Base-by-base conservation (phyloP, 1,140 invertebrate genomes). In the Eufriesea mexicana region DNA sequence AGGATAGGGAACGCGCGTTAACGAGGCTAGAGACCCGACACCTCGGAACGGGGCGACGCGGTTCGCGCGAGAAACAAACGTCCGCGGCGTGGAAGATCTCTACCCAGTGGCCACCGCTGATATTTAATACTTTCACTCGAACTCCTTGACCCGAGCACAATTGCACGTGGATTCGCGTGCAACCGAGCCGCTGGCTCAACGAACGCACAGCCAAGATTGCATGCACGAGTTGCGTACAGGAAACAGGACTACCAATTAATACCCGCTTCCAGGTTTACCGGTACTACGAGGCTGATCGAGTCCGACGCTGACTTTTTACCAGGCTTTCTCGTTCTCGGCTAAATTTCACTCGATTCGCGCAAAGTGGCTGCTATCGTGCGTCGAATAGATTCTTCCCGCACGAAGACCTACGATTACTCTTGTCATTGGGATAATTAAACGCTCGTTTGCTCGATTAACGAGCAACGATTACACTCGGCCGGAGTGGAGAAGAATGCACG, bases 81-180 rank as follows among this genome's bases (percentile, higher is more conserved):
- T 75, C 66, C 66, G 70, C 45, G 62, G 68, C n/a, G 67, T 79
- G 76, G 75, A 88, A 84, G 82, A 89, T 84, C 80, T 84, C 76
- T 66, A 64, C 84, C 70, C n/a, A n/a, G 84, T 79, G 83, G 84
- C 83, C 64, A 62, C 61, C 85, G 86, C 83, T 92, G 91, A 92
- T 92, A 92, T 92, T 92, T 92, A 89, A 91, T 93, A 93, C 91
- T 93, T 93, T 93, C 92, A 93, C 92, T 92, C 91, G 90, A 93
- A 92, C 92, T 92, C 91, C 92, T 93, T 93, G 91, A 93, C 91
- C 91, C 76, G 90, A 76, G 85, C 79, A 88, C 89, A 91, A 90
- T 90, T 85, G 89, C 89, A 87, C 79, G 84, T 62, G 83, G 83
- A 77, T 54, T 73, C 77, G 71, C 66, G 73, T 74, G 74, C 66